Evolutionary conservation across 1,140 invertebrate species (phyloP).

Genomic region (Penaeus chinensis): DNA sequence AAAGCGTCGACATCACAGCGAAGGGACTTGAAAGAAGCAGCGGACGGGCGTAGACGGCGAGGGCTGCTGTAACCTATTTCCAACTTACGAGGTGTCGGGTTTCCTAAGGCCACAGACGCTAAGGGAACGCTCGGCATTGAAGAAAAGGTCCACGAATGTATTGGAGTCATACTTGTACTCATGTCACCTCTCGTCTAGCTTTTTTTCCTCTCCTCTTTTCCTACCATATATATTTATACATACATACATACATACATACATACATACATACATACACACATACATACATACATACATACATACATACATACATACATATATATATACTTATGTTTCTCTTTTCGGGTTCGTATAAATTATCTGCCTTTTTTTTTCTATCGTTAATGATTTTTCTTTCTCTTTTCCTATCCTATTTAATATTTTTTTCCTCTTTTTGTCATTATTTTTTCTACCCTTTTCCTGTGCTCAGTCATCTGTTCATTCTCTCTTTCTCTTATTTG

Average conservation of each 20-base stretch:
- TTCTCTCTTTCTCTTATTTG: not conserved
- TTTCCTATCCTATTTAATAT: not conserved
- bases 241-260: not conserved
- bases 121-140: too few relatives aligned
- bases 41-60: too few relatives aligned
- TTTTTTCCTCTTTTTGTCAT: not conserved
- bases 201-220: not conserved
- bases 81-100: too few relatives aligned
- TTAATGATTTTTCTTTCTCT: not conserved
- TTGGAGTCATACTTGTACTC: not conserved
- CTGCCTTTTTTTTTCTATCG: too few relatives aligned
- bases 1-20: too few relatives aligned
- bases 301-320: constrained; percentile 11
- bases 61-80: too few relatives aligned
- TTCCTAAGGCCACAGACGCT: too few relatives aligned
- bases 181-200: not conserved
- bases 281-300: constrained; percentile 19
- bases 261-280: not conserved
- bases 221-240: not conserved
- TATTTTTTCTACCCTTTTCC: not conserved
- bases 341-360: not conserved
- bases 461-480: not conserved
- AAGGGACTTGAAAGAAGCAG: too few relatives aligned
- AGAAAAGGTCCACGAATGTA: too few relatives aligned
- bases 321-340: not conserved